These are phyloP conservation scores for Oryzias woworae DNA, from an alignment of 2,113 vertebrate species.

Conservation along the genomic window DNA sequence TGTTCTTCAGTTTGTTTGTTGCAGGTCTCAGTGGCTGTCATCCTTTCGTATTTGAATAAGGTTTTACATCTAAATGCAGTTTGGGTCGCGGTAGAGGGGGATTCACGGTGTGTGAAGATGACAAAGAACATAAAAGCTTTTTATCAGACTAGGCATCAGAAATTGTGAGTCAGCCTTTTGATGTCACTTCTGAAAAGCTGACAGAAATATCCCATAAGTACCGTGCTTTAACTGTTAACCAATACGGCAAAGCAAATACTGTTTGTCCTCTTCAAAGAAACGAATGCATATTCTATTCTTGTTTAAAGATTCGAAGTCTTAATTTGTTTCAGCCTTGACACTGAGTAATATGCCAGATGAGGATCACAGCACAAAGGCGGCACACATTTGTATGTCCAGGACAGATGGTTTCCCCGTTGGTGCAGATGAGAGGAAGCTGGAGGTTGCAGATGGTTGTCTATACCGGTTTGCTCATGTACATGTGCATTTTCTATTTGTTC, in stretches of 20 bases:
- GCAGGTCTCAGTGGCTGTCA: no score
- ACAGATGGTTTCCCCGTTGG: constrained; percentile 32
- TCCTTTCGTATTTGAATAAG: no score
- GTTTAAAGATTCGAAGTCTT: neutral
- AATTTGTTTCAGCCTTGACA: neutral
- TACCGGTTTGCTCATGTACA: constrained; percentile 36
- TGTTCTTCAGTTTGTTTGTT: no score
- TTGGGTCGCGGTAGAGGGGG: no score
- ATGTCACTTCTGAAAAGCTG: no score
- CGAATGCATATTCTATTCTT: no score
- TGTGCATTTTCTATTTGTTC: constrained; percentile 14
- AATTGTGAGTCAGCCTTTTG: no score
- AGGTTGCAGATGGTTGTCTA: constrained; percentile 25
- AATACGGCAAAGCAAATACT: neutral
- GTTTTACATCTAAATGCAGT: no score
- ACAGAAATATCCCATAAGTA: neutral
- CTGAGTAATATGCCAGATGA: constrained; percentile 5
- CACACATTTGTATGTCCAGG: constrained; percentile 7
- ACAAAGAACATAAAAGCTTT: no score
- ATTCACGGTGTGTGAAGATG: no score
- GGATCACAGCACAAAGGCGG: neutral
- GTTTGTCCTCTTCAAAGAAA: no score
- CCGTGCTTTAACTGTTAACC: neutral
- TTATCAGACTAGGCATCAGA: no score
- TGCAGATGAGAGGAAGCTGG: constrained; percentile 19